Conservation (phyloP, 2,888 invertebrate genomes). For the Rhogogaster chlorosoma region DNA sequence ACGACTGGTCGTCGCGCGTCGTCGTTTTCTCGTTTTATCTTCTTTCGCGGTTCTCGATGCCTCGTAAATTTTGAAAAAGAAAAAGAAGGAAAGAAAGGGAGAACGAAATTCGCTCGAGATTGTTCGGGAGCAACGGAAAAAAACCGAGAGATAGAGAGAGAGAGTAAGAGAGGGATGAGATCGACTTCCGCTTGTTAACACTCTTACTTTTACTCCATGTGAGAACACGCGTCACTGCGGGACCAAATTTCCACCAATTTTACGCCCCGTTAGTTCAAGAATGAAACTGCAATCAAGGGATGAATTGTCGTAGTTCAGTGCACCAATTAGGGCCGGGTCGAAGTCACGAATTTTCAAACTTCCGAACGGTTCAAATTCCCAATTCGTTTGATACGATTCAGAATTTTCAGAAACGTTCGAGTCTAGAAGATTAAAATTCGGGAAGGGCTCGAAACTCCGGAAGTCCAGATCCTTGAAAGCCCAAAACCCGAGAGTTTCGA, state of each 20-base stretch:
- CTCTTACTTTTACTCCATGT: not conserved
- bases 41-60: not conserved
- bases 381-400: too few relatives aligned
- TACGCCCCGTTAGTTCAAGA: slow-evolving; percentile 14
- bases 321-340: not conserved
- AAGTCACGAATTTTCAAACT: too few relatives aligned
- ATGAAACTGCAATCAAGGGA: slow-evolving; percentile 36
- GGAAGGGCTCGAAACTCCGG: too few relatives aligned
- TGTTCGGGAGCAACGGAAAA: not conserved
- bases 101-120: not conserved
- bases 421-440: too few relatives aligned
- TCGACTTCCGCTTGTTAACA: slow-evolving; percentile 1
- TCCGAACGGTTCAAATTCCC: too few relatives aligned
- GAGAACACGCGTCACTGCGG: slow-evolving; percentile 11
- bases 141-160: not conserved
- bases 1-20: not conserved
- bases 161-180: not conserved
- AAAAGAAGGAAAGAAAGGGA: not conserved
- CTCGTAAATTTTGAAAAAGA: not conserved
- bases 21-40: not conserved
- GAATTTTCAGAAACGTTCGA: too few relatives aligned
- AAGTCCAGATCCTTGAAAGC: too few relatives aligned
- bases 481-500: too few relatives aligned
- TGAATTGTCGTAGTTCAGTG: not conserved
- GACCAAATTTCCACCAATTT: slow-evolving; percentile 3